phyloP scores from a whole-genome alignment of 2,888 invertebrate genomes.

The Dendrolimus pini region DNA sequence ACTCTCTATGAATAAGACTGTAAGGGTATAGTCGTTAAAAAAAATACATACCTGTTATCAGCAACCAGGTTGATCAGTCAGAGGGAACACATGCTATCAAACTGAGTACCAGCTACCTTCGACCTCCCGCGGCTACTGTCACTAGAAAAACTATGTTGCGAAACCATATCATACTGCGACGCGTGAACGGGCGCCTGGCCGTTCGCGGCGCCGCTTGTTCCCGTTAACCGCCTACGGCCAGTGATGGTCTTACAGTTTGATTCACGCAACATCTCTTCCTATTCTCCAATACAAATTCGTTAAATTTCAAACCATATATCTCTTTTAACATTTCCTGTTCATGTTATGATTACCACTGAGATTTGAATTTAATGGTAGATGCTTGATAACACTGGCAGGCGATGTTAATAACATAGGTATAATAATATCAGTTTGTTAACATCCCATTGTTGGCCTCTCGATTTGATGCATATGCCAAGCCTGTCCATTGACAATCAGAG shows the following conservation, averaged over 20 bases:
- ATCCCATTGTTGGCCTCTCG: no score
- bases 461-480: no score
- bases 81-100: no score
- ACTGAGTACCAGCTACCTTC: neutral
- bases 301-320: slow-evolving; percentile 12
- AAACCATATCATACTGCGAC: slow-evolving; percentile 31
- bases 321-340: neutral
- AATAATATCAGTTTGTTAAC: no score
- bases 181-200: slow-evolving; percentile 26
- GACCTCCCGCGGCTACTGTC: neutral
- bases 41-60: no score
- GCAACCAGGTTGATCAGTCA: no score
- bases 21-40: no score
- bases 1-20: no score
- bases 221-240: slow-evolving; percentile 58
- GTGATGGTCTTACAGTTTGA: slow-evolving; percentile 27
- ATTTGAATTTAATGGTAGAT: no score
- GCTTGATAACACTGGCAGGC: no score
- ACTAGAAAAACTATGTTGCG: slow-evolving; percentile 12
- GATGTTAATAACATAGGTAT: no score
- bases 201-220: slow-evolving; percentile 27
- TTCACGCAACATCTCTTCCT: slow-evolving; percentile 27
- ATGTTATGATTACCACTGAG: neutral
- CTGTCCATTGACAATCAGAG: no score
- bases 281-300: slow-evolving; percentile 29